These are phyloP conservation scores for Ascaphus truei DNA, from an alignment of 2,113 vertebrate species.

Conservation along the genomic window DNA sequence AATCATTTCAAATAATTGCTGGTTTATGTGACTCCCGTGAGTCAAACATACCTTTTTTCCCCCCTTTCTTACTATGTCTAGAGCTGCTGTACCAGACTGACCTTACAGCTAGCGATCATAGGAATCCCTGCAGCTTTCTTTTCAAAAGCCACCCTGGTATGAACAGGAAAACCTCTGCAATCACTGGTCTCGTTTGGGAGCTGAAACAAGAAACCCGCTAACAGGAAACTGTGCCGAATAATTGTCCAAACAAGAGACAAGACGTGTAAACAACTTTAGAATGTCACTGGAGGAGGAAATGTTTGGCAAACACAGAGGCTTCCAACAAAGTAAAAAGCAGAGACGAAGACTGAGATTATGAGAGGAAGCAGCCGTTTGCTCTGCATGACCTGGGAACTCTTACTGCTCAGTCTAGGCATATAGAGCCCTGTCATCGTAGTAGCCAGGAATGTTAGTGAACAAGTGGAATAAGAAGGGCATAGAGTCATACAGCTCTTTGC, in stretches of 20 bases:
- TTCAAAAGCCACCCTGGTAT: background rate
- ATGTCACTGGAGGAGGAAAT: constrained; percentile 22
- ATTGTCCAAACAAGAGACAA: constrained; percentile 17
- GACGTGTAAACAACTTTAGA: constrained; percentile 3
- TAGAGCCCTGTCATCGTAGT: no score
- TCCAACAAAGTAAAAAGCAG: constrained; percentile 17
- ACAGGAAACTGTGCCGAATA: constrained; percentile 24
- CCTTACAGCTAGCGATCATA: background rate
- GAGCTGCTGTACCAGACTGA: no score
- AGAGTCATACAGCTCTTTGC: no score
- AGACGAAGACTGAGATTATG: background rate
- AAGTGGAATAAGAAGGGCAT: no score
- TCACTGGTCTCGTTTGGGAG: background rate
- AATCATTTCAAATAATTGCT: no score
- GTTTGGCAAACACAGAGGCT: constrained; percentile 9
- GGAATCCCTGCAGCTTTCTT: background rate
- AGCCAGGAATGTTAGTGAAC: no score
- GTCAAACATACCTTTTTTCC: no score
- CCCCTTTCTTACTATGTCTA: no score
- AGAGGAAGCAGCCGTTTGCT: constrained; percentile 5
- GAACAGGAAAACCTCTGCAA: background rate
- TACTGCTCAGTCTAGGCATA: background rate
- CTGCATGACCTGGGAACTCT: constrained; percentile 11
- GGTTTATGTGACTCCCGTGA: no score
- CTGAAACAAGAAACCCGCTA: constrained; percentile 8